Evolutionary conservation across 2,113 vertebrate genomes (phyloP).

Genomic region (Trichomycterus rosablanca): DNA sequence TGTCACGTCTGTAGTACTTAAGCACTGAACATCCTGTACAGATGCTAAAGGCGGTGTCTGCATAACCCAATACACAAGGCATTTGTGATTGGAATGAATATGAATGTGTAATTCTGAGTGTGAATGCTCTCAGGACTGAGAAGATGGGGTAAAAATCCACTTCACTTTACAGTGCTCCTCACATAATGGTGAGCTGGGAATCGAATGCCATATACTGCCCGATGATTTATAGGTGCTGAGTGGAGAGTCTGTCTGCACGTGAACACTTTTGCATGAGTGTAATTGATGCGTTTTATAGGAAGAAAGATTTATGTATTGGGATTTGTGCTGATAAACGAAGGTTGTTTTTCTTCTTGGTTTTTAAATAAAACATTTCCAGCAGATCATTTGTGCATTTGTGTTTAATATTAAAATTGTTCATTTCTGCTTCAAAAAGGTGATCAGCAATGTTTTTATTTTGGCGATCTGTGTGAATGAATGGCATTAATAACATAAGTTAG

Average conservation of each 20-base stretch:
- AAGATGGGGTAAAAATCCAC: slow-evolving; percentile 17
- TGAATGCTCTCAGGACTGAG: slow-evolving; percentile 41
- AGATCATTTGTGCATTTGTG: too few relatives aligned
- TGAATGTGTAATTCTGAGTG: slow-evolving; percentile 25
- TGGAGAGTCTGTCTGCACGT: background rate
- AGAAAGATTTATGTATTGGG: slow-evolving; percentile 25
- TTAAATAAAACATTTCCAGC: too few relatives aligned
- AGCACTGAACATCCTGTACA: slow-evolving; percentile 29
- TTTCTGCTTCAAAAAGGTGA: too few relatives aligned
- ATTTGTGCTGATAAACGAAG: slow-evolving; percentile 18
- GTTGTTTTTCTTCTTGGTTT: background rate
- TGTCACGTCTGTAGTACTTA: slow-evolving; percentile 41
- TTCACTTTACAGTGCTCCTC: slow-evolving; percentile 18
- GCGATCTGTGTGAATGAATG: too few relatives aligned
- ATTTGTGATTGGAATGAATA: slow-evolving; percentile 44
- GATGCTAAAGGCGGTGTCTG: slow-evolving; percentile 33
- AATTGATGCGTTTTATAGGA: background rate
- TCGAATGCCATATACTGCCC: slow-evolving; percentile 3
- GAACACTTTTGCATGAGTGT: slow-evolving; percentile 4
- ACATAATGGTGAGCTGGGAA: slow-evolving; percentile 28
- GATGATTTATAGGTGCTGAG: slow-evolving; percentile 36
- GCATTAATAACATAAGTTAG: too few relatives aligned
- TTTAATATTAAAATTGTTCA: too few relatives aligned
- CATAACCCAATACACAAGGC: slow-evolving; percentile 40
- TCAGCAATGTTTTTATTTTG: too few relatives aligned